Evolutionary conservation across 1,140 invertebrate species (phyloP), one percentile per base, ranked within the genome.

Genomic region (Leguminivora glycinivorella): DNA sequence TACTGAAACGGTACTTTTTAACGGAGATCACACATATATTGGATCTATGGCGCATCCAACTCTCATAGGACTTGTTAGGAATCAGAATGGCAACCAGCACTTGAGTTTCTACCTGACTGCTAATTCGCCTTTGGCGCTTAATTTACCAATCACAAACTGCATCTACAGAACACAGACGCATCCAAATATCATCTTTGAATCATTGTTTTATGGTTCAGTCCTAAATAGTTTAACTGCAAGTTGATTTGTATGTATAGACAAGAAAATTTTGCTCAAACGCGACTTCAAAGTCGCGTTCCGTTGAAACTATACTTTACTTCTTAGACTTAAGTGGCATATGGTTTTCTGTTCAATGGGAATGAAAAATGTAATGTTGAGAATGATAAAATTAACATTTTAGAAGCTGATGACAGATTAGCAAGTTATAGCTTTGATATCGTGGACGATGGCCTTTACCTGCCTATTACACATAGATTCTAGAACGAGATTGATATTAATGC

Each of bases 81-180:
- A 22, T 52, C 9, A 9, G 47, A 52, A 52, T 22, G 17, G n/a
- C n/a, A n/a, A n/a, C 19, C 47, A 7, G 47, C 43, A 5, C 43
- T 22, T 52, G 47, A 52, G 47, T 52, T 52, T 52, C 47, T 52
- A 52, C 47, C 47, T 52, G 47, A 52, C 47, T 52, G 47, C 19
- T 52, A 52, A 52, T 52, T 52, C 47, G 47, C 47, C 47, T 52
- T 52, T 22, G 19, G 47, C 19, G 47, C 4, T 52, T 52, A 52
- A 22, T 52, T 52, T 52, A 22, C 47, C 14, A 52, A 52, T 9
- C 9, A 52, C 7, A 9, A 22, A 22, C 47, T 22, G 47, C 47
- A 22, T 0, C 22, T 52, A 9, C 2, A 22, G 2, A 22, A 10
- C 19, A 6, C 0, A 6, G 22, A 10, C 6, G n/a, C 47, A 22